Percentiles rank a stretch among this genome's conserved stretches.
phyloP scores from a whole-genome alignment of 2,888 invertebrate species.

The Caenorhabditis imperialis region DNA sequence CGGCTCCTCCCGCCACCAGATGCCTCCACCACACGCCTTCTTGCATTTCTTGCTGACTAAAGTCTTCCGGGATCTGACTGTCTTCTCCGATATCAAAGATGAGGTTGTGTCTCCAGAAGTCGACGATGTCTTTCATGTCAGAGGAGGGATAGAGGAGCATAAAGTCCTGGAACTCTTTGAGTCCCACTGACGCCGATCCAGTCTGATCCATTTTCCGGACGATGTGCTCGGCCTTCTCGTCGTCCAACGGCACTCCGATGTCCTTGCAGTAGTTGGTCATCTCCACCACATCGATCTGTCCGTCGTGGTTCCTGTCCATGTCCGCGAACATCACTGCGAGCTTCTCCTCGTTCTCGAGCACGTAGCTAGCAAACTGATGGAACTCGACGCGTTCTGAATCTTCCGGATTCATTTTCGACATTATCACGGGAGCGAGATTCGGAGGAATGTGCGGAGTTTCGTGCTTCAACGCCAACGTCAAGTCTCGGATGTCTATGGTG shows the following conservation, averaged over 20 bases:
- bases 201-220: constrained; percentile 91
- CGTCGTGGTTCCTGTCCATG: constrained; percentile 95
- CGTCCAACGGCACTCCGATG: constrained; percentile 89
- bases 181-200: constrained; percentile 32
- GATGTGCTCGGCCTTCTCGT: constrained; percentile 88
- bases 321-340: constrained; percentile 92
- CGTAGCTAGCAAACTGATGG: constrained; percentile 91
- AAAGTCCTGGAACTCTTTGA: constrained; percentile 95
- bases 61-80: constrained; percentile 97
- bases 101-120: constrained; percentile 96
- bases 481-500: constrained; percentile 92
- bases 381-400: constrained; percentile 60
- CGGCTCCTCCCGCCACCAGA: constrained; percentile 94
- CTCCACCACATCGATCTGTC: constrained; percentile 84
- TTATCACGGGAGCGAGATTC: constrained; percentile 69
- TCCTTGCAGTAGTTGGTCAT: constrained; percentile 92
- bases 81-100: constrained; percentile 86
- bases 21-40: constrained; percentile 95
- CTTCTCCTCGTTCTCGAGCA: constrained; percentile 95
- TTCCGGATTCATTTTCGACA: constrained; percentile 45
- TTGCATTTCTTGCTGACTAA: constrained; percentile 93
- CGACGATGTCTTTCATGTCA: constrained; percentile 91
- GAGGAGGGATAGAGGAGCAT: constrained; percentile 91
- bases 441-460: constrained; percentile 80
- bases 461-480: constrained; percentile 88